These are phyloP conservation scores for Glandiceps talaboti DNA, from an alignment of 53 echinoderm and acorn worm species.

Conservation along the genomic window DNA sequence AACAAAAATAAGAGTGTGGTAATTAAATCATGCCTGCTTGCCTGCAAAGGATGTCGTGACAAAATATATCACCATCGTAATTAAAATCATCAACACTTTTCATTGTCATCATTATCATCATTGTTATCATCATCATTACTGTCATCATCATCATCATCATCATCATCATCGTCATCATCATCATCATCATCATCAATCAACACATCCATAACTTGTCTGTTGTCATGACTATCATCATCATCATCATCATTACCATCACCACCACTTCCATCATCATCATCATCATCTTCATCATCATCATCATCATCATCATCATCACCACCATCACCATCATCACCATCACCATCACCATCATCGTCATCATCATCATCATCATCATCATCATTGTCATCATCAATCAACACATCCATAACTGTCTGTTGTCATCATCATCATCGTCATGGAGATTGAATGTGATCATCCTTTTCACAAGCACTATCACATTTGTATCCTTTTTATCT, in stretches of 20 bases:
- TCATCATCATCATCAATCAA: neutral
- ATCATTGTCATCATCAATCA: neutral
- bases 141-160: neutral
- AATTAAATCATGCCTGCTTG: no score
- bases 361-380: neutral
- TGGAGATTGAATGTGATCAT: no score
- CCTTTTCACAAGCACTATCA: no score
- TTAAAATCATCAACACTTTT: neutral
- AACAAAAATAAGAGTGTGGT: no score
- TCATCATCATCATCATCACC: neutral
- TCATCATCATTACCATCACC: neutral
- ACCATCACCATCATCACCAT: neutral
- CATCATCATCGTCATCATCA: neutral
- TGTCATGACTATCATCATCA: neutral
- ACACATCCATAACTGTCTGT: no score
- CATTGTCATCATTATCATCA: neutral
- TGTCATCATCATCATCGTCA: no score
- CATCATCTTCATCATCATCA: neutral
- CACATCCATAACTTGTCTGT: neutral
- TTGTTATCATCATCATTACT: neutral
- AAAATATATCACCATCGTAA: no score
- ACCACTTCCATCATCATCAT: neutral
- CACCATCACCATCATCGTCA: neutral
- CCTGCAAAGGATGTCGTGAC: no score
- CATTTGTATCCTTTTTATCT: no score